Evolutionary conservation across 2,113 vertebrate genomes (phyloP).

Genomic region (Edolisoma coerulescens): DNA sequence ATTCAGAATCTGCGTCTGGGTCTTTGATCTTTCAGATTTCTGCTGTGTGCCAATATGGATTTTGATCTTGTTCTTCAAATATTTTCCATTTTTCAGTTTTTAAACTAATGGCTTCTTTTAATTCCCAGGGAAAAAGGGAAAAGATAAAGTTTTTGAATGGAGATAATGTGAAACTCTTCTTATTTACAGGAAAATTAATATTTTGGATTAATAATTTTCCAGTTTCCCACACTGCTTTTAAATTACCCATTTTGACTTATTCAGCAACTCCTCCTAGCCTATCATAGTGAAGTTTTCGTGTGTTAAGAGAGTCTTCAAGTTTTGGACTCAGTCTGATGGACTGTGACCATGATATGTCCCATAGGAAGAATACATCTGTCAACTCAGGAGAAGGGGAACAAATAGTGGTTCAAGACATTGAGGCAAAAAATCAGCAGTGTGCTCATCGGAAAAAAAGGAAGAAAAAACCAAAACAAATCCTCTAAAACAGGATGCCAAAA

Average conservation of each 20-base stretch:
- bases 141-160: background rate
- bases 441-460: background rate
- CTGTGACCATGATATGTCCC: background rate
- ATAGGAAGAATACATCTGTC: background rate
- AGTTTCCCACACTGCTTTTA: background rate
- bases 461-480: background rate
- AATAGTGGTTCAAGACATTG: background rate
- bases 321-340: background rate
- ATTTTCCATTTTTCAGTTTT: background rate
- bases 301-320: background rate
- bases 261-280: background rate
- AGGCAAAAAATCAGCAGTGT: background rate
- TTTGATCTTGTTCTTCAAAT: background rate
- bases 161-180: background rate
- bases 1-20: background rate
- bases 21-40: background rate
- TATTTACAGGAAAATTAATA: background rate
- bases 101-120: background rate
- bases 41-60: background rate
- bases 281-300: background rate
- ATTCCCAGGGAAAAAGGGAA: background rate
- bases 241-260: background rate
- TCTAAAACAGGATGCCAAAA: background rate
- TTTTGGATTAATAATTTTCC: background rate
- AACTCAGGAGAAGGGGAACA: background rate